Conservation (phyloP, 2,113 vertebrate genomes). For the Gymnobelideus leadbeateri region DNA sequence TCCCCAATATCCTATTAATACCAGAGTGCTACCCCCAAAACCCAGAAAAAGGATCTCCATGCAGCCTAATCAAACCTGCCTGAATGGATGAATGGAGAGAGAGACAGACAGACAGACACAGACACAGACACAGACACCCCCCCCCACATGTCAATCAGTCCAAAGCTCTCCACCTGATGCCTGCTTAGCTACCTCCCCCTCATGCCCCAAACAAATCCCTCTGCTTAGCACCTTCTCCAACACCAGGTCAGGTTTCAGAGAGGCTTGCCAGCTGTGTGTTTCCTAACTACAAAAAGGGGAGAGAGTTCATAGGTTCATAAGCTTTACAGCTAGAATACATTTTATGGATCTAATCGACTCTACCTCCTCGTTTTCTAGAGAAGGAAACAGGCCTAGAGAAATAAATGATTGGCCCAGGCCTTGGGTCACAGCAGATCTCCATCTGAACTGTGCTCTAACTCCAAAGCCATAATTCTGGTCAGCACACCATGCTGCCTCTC, state of each 20-base stretch:
- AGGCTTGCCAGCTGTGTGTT: neutral
- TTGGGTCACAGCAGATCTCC: neutral
- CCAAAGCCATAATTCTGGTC: neutral
- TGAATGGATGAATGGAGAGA: too few species aligned
- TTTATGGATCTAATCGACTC: neutral
- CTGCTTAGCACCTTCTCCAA: slow-evolving; percentile 10
- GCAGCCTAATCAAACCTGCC: neutral
- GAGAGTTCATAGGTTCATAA: neutral
- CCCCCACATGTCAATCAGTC: neutral
- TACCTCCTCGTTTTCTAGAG: neutral
- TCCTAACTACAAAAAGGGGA: neutral
- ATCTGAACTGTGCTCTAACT: neutral
- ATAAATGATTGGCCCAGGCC: neutral
- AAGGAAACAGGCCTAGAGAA: neutral
- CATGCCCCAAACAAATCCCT: neutral
- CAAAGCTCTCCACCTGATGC: neutral
- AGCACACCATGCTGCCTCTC: neutral
- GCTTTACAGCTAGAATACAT: neutral
- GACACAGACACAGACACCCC: neutral
- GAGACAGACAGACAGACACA: too few species aligned
- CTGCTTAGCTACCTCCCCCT: neutral
- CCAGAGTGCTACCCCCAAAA: neutral
- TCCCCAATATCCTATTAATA: neutral
- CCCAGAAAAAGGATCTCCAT: neutral
- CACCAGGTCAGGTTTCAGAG: slow-evolving; percentile 7